These are phyloP conservation scores for Eurytoma californica DNA, from an alignment of 2,888 invertebrate genomes.

Conservation along the genomic window DNA sequence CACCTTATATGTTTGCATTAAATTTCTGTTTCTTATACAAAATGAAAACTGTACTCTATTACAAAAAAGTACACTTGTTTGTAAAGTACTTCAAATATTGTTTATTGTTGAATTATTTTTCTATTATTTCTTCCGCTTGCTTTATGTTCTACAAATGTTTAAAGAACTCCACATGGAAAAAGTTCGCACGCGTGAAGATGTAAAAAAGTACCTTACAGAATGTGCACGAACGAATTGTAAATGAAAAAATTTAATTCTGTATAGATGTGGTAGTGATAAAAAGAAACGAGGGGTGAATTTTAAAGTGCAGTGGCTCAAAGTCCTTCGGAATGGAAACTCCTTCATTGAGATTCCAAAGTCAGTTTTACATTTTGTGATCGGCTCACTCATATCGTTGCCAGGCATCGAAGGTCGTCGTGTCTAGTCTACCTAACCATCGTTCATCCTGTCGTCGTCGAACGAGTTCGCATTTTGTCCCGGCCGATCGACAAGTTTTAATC, in stretches of 20 bases:
- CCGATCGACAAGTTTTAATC: not conserved
- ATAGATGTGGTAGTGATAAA: not conserved
- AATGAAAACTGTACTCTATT: no score
- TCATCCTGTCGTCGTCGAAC: constrained; percentile 3
- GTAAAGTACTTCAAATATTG: no score
- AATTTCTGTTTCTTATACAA: no score
- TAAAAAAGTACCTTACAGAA: not conserved
- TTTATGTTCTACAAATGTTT: no score
- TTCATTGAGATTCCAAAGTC: constrained; percentile 38
- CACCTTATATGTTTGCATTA: no score
- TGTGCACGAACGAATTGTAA: not conserved
- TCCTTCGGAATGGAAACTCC: constrained; percentile 10
- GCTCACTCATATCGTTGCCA: not conserved
- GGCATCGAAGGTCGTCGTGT: constrained; percentile 36
- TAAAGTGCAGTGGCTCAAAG: not conserved
- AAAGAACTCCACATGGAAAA: not conserved
- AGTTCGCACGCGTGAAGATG: not conserved
- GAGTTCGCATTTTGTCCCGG: constrained; percentile 1
- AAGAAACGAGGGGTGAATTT: constrained; percentile 5
- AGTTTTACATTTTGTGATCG: constrained; percentile 30
- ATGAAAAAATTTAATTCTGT: no score
- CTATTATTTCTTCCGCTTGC: no score
- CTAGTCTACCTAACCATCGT: constrained; percentile 25
- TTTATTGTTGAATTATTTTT: no score
- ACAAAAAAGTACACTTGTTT: no score